Base-by-base conservation (phyloP, 2,113 vertebrate species). In the Chlamydotis undulata region DNA sequence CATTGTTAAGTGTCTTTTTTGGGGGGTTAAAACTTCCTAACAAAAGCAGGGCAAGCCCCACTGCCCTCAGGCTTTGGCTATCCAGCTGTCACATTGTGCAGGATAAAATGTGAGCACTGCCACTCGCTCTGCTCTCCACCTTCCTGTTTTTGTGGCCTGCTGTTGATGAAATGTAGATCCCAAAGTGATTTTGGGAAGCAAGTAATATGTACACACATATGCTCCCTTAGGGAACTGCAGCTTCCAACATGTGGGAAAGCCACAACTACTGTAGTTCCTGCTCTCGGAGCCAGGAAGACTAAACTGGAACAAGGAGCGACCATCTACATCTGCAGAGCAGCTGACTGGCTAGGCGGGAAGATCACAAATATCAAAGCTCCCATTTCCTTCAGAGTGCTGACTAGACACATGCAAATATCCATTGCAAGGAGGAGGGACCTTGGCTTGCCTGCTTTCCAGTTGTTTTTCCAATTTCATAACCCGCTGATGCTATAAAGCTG, bases 191-290 rank as follows among this genome's bases (percentile, higher is more conserved):
- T 70, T 57, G 57, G 33, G 59, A 94, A 95, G 35, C 50, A 69
- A 91, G 35, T 35, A 71, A 75, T 31, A 91, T 28, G 57, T n/a
- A 84, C 31, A 24, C 9, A 0, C 43, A 92, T 39, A 64, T 9
- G 29, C 21, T 90, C 31, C 73, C 87, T 81, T 45, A 76, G 90
- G 81, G 83, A 95, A 69, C 71, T 2, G 7, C 41, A 90, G 90
- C 56, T 93, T 75, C 80, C 80, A 92, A 45, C 74, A 82, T 56
- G 76, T 92, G 83, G 68, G 65, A 93, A 94, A 93, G 49, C 45
- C 17, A 3, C 9, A 23, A 84, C 92, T 92, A 82, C 90, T 76
- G 83, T 87, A 87, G 77, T 65, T 84, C 43, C 76, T 89, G 77
- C 37, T 83, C 50, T 45, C 77, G 37, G 73, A 65, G 85, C 80